Evolutionary conservation across 2,888 invertebrate genomes (phyloP).

Genomic region (Chironomus riparius): DNA sequence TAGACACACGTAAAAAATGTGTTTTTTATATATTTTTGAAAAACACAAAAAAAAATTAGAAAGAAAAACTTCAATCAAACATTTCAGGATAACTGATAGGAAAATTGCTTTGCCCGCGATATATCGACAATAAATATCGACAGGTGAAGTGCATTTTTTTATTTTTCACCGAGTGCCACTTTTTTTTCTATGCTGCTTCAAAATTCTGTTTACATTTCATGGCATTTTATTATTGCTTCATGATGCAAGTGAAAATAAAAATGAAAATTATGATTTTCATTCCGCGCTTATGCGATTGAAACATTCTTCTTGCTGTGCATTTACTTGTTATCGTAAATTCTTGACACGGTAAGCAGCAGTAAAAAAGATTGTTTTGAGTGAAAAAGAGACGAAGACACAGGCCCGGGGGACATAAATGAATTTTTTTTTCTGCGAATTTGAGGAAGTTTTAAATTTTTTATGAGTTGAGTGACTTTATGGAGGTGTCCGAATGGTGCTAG

Average conservation of each 20-base stretch:
- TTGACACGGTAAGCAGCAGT: background rate
- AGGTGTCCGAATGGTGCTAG: too few species aligned
- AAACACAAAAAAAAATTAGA: background rate
- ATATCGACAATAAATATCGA: background rate
- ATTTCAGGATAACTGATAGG: background rate
- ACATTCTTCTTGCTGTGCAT: too few species aligned
- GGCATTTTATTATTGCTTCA: background rate
- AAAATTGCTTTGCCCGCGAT: constrained; percentile 1
- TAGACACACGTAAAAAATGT: background rate
- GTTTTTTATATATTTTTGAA: background rate
- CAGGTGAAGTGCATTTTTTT: background rate
- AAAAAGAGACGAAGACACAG: too few species aligned
- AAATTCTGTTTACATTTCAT: constrained; percentile 10
- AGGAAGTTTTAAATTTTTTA: too few species aligned
- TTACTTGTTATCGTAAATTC: background rate
- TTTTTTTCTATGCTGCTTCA: background rate
- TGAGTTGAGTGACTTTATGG: too few species aligned
- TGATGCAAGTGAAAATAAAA: background rate
- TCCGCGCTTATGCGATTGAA: background rate
- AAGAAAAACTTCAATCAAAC: background rate
- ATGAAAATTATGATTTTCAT: background rate
- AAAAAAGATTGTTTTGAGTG: too few species aligned
- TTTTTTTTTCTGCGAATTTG: too few species aligned
- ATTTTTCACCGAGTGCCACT: too few species aligned
- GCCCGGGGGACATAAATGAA: too few species aligned